These are phyloP conservation scores for Heterodera carotae DNA, from an alignment of 1,140 invertebrate species.

Conservation along the genomic window DNA sequence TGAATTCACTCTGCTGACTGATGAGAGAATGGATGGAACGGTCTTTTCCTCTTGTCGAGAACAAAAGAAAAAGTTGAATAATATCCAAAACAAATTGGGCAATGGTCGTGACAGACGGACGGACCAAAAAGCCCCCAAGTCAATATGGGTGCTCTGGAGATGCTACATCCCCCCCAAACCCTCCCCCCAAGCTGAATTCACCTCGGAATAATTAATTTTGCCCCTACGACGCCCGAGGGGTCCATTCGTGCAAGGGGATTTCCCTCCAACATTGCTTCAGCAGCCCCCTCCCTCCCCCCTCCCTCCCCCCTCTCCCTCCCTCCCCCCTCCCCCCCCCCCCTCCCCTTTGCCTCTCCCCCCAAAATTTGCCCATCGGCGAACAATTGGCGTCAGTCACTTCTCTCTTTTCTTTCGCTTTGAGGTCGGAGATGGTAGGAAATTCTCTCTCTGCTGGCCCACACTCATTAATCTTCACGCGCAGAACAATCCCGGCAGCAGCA, in stretches of 20 bases:
- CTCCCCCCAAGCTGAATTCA: neutral
- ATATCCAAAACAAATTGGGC: too few species aligned
- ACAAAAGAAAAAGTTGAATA: too few species aligned
- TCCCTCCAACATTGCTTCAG: too few species aligned
- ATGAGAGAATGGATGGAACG: too few species aligned
- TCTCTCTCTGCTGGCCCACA: neutral
- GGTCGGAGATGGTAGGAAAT: conserved; percentile 8
- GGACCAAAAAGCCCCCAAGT: too few species aligned
- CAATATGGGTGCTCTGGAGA: neutral
- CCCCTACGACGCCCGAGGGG: neutral
- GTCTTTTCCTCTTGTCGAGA: too few species aligned
- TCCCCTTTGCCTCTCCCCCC: neutral
- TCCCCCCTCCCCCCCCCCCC: too few species aligned
- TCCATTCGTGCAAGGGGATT: neutral
- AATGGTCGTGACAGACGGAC: neutral
- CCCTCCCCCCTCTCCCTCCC: neutral
- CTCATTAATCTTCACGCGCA: conserved; percentile 20
- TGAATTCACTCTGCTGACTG: too few species aligned
- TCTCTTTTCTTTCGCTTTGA: too few species aligned
- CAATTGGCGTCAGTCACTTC: conserved; percentile 12
- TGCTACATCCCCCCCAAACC: too few species aligned
- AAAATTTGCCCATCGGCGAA: neutral
- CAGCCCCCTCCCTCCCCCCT: neutral
- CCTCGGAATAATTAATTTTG: neutral
- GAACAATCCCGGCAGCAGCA: conserved; percentile 15